Percentiles rank a stretch among this genome's conserved stretches.
phyloP scores from a whole-genome alignment of 1,140 invertebrate species.

The Diorhabda sublineata region DNA sequence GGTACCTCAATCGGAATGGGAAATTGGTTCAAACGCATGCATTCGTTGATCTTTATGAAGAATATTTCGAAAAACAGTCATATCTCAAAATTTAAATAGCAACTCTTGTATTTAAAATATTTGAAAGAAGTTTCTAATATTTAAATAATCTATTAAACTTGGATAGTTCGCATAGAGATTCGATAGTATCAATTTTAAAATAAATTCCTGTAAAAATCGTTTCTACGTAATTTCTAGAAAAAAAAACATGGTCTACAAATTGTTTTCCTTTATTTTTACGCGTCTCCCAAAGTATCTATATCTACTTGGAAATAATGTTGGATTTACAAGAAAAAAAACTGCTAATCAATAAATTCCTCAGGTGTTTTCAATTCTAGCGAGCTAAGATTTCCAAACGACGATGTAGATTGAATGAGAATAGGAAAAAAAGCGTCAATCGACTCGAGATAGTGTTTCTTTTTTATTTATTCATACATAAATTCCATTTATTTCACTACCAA shows the following conservation, averaged over 20 bases:
- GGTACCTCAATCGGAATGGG: too few species aligned
- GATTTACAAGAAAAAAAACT: neutral
- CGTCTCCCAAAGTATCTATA: neutral
- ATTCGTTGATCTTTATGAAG: too few species aligned
- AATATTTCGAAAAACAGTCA: too few species aligned
- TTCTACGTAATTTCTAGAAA: neutral
- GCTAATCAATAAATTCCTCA: slow-evolving; percentile 20
- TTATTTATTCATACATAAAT: too few species aligned
- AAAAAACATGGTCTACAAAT: slow-evolving; percentile 15
- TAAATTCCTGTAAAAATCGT: neutral
- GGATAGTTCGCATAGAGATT: too few species aligned
- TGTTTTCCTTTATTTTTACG: slow-evolving; percentile 18
- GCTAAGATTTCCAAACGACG: slow-evolving; percentile 8
- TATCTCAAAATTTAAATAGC: too few species aligned
- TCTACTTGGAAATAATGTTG: slow-evolving; percentile 12
- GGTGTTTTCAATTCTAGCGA: slow-evolving; percentile 8
- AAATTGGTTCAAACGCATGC: too few species aligned
- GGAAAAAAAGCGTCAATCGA: slow-evolving; percentile 8
- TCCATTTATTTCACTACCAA: too few species aligned
- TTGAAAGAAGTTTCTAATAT: too few species aligned
- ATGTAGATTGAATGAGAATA: slow-evolving; percentile 1
- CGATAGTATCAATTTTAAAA: too few species aligned
- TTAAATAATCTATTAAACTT: too few species aligned
- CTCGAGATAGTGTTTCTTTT: neutral
- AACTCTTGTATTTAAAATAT: too few species aligned